Evolutionary conservation across 2,113 vertebrate genomes (phyloP).

Genomic region (Uria aalge): DNA sequence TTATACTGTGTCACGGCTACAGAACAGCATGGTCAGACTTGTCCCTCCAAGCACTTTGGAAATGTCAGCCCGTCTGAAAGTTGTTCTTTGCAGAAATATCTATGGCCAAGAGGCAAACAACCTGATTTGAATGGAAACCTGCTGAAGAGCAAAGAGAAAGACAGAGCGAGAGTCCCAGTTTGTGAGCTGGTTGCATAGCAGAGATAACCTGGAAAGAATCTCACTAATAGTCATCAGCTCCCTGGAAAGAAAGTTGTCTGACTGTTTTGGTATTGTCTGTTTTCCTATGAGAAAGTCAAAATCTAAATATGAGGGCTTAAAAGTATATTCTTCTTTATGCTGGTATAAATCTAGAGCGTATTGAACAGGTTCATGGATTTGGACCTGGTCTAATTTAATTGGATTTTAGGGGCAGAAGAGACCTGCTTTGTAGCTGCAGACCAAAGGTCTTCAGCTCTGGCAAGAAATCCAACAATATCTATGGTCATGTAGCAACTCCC

Average conservation of each 20-base stretch:
- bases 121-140: background rate
- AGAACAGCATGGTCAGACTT: background rate
- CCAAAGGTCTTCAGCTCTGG: background rate
- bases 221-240: background rate
- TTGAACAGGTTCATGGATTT: background rate
- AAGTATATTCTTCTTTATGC: background rate
- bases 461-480: background rate
- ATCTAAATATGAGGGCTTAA: background rate
- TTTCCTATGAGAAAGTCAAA: background rate
- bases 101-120: conserved; percentile 14
- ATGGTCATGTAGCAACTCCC: background rate
- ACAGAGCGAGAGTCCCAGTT: background rate
- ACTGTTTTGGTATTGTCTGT: background rate
- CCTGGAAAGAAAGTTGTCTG: background rate
- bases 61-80: background rate
- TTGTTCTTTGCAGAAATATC: background rate
- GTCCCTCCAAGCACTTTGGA: background rate
- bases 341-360: background rate
- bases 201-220: background rate
- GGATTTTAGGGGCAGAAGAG: background rate
- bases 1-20: background rate
- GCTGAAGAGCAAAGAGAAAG: background rate
- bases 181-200: background rate
- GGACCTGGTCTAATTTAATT: background rate
- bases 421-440: background rate